A percentile compares a stretch with the other conserved stretches of the same genome.
Conservation (phyloP, 2,888 invertebrate species). For the Carcina quercana region DNA sequence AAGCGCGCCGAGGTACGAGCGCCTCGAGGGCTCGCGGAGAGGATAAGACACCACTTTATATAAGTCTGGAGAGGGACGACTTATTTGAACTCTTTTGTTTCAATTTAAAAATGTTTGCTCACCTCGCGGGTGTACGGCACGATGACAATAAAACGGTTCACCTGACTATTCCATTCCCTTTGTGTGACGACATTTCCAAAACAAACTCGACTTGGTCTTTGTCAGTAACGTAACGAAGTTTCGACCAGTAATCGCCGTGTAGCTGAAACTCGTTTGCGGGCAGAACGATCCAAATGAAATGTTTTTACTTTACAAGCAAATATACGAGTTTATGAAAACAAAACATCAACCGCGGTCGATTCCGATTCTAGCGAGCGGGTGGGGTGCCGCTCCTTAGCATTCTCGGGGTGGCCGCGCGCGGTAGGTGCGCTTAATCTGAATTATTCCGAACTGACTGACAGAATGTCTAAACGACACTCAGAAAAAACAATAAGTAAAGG, state of each 20-base stretch:
- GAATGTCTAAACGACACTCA: slow-evolving; percentile 49
- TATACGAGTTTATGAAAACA: slow-evolving; percentile 65
- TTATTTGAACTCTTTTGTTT: slow-evolving; percentile 6
- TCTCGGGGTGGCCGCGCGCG: slow-evolving; percentile 46
- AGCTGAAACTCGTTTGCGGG: slow-evolving; percentile 30
- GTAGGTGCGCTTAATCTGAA: slow-evolving; percentile 69
- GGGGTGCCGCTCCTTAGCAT: slow-evolving; percentile 45
- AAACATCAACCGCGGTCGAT: slow-evolving; percentile 57
- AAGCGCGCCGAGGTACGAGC: too few species aligned
- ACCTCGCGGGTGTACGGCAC: slow-evolving; percentile 11
- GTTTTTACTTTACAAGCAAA: slow-evolving; percentile 53
- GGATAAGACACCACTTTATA: too few species aligned
- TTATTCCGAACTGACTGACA: slow-evolving; percentile 63
- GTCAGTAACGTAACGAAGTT: slow-evolving; percentile 21
- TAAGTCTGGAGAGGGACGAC: too few species aligned
- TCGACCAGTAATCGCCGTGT: slow-evolving; percentile 25
- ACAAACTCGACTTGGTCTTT: slow-evolving; percentile 23
- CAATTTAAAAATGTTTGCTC: slow-evolving; percentile 9
- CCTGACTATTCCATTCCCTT: too few species aligned
- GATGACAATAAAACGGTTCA: slow-evolving; percentile 17
- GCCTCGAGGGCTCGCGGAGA: too few species aligned
- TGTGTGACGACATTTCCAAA: too few species aligned
- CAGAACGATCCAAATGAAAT: slow-evolving; percentile 56
- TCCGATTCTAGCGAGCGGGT: slow-evolving; percentile 53
- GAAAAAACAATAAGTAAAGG: slow-evolving; percentile 50